phyloP scores from a whole-genome alignment of 1,140 invertebrate species.

The Drosophila pachea region DNA sequence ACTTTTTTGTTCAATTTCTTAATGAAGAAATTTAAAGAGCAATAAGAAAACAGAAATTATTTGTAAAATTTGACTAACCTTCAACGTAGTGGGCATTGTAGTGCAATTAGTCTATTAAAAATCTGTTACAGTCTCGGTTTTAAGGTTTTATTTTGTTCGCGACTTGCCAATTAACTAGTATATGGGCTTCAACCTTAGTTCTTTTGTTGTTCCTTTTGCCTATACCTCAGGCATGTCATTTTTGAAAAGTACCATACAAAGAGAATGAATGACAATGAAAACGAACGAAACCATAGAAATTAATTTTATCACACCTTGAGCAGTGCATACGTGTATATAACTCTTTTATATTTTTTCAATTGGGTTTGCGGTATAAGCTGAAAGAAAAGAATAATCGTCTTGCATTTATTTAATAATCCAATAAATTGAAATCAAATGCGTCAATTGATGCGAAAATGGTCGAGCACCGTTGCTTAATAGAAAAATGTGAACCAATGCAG shows the following conservation, averaged over 20 bases:
- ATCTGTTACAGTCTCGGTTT: too few relatives aligned
- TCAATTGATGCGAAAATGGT: constrained; percentile 37
- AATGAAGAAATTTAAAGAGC: too few relatives aligned
- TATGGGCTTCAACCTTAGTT: constrained; percentile 15
- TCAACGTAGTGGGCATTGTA: background rate
- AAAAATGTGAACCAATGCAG: constrained; percentile 49
- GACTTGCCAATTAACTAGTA: constrained; percentile 3
- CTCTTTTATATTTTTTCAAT: constrained; percentile 58
- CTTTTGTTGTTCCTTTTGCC: constrained; percentile 35
- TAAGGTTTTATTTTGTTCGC: too few relatives aligned
- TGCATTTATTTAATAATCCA: constrained; percentile 57
- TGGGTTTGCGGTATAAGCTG: constrained; percentile 36
- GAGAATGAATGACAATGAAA: constrained; percentile 66
- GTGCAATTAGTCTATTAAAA: background rate
- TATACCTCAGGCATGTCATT: constrained; percentile 49
- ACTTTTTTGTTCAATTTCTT: background rate
- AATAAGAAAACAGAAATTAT: constrained; percentile 1
- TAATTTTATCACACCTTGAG: constrained; percentile 74
- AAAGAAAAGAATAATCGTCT: constrained; percentile 27
- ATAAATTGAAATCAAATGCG: constrained; percentile 33
- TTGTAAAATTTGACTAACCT: constrained; percentile 11
- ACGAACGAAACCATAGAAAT: constrained; percentile 77
- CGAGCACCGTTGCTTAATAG: constrained; percentile 10
- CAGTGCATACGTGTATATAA: constrained; percentile 65
- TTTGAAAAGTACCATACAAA: constrained; percentile 63